Base-by-base conservation (phyloP, 2,113 vertebrate species). In the Rattus norvegicus region DNA sequence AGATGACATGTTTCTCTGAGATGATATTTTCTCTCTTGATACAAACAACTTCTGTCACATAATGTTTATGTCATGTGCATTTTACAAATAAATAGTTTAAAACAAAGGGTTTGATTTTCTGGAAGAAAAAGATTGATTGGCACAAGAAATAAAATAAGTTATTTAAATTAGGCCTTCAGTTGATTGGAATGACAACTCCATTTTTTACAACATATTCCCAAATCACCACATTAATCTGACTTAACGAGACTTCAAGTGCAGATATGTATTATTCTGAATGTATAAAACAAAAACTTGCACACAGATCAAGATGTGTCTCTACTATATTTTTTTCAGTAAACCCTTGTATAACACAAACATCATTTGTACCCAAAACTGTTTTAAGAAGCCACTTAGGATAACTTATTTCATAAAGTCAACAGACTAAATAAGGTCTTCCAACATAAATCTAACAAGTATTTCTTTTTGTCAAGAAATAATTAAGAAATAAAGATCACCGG, bases 21-120 rank as follows among this genome's bases (percentile, higher is more conserved):
- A 99, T 97, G 97, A 98, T 98, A 99, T 98, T 98, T 98, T 99
- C 89, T 98, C 98, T 99, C 98, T 98, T 98, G 98, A 98, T 98
- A 99, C 98, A 97, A 98, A 98, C 97, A 97, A 98, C 94, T 98
- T 98, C 97, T 98, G 98, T 98, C 98, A 98, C 87, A 98, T 97
- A 97, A 97, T 98, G 97, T 98, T 99, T 97, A 98, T 98, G 98
- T 99, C 98, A 98, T 96, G 96, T 97, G 96, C 97, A 97, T 98
- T 98, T 98, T 98, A 97, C 96, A 98, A 98, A 99, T 99, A 98
- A 98, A 98, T 94, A 94, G 92, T 94, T 96, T 30, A 85, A 85
- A 85, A 63, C 33, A 47, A 43, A 5, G 26, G 88, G 97, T 97
- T 98, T 97, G 97, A 98, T 72, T 93, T 97, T 97, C 97, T 97